Evolutionary conservation across 2,113 vertebrate genomes (phyloP).

Genomic region (Taurulus bubalis): DNA sequence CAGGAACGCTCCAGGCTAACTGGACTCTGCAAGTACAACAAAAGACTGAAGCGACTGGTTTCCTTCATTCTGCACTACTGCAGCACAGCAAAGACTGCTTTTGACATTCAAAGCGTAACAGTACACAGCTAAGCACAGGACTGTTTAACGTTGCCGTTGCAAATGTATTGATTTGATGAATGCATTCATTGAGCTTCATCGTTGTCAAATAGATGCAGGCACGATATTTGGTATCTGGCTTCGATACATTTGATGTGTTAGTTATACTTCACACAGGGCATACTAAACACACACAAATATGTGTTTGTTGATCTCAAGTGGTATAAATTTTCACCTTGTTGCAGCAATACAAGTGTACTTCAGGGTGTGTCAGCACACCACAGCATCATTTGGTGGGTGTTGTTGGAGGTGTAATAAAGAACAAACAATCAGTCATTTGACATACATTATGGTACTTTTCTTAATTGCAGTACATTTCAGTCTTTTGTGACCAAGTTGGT

Average conservation of each 20-base stretch:
- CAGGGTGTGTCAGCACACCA: background rate
- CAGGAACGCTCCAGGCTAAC: background rate
- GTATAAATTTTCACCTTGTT: background rate
- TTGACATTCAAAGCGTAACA: background rate
- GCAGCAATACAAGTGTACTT: background rate
- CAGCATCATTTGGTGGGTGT: background rate
- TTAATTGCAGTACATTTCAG: background rate
- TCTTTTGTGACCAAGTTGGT: conserved; percentile 26
- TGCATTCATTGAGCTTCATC: background rate
- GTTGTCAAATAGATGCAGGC: background rate
- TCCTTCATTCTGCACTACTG: background rate
- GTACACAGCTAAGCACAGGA: background rate
- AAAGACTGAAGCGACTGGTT: background rate
- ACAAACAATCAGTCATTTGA: background rate
- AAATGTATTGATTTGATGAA: background rate
- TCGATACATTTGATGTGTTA: background rate
- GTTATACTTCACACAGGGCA: background rate
- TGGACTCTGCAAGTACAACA: background rate
- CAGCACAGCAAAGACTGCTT: background rate
- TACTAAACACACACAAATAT: background rate
- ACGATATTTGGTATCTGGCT: background rate
- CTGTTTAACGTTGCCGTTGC: background rate
- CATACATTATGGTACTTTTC: background rate
- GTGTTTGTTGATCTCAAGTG: background rate
- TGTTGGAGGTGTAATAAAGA: background rate